phyloP scores from a whole-genome alignment of 2,113 vertebrate genomes.

The Leptosomus discolor region DNA sequence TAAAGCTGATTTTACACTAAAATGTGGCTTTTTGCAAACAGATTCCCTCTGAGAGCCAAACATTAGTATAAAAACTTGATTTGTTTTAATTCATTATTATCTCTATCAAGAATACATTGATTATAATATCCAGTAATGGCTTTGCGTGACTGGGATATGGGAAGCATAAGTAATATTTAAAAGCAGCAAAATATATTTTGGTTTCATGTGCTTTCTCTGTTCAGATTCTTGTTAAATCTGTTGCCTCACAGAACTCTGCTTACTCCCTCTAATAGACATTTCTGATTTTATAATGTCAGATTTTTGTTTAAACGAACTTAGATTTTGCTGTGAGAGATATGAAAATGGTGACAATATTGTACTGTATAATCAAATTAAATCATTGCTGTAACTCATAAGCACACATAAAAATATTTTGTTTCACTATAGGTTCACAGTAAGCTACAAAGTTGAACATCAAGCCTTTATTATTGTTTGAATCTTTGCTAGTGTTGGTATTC shows the following conservation, averaged over 20 bases:
- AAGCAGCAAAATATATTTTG: not conserved
- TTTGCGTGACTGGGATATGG: not conserved
- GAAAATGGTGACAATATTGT: not conserved
- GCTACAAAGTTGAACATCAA: not conserved
- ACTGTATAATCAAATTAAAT: not conserved
- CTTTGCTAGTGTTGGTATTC: not conserved
- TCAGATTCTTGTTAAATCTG: not conserved
- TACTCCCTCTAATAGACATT: not conserved
- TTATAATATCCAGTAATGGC: not conserved
- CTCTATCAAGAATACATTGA: not conserved
- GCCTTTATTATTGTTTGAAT: not conserved
- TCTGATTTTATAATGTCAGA: not conserved
- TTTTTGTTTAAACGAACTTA: not conserved
- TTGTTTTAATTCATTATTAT: not conserved
- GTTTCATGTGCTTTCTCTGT: not conserved
- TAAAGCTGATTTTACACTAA: not conserved
- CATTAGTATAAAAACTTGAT: not conserved
- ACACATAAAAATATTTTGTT: slow-evolving; percentile 2
- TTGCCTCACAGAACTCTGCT: not conserved
- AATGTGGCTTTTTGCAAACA: not conserved
- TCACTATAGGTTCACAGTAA: not conserved
- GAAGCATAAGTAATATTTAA: not conserved
- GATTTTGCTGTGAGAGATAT: not conserved
- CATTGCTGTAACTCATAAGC: not conserved
- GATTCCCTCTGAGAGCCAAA: not conserved